These are phyloP conservation scores for Eremobia ochroleuca DNA, from an alignment of 2,888 invertebrate genomes.

Conservation along the genomic window DNA sequence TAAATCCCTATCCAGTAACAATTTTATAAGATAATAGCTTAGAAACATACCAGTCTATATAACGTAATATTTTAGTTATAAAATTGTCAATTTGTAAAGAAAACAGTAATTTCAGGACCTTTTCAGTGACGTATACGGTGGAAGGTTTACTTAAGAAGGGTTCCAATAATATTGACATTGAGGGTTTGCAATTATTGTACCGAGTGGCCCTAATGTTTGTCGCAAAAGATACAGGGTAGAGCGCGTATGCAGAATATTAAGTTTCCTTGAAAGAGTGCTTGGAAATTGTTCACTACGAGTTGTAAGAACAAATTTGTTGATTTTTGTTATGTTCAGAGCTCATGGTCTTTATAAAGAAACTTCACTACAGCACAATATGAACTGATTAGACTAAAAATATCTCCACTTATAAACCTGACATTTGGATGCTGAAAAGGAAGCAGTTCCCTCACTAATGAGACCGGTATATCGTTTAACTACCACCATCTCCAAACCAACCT, in stretches of 20 bases:
- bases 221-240: constrained; percentile 10
- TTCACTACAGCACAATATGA: constrained; percentile 8
- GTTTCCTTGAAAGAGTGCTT: constrained; percentile 4
- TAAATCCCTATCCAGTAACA: not conserved
- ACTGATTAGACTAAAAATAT: constrained; percentile 40
- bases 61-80: constrained; percentile 3
- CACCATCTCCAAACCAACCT: constrained; percentile 35
- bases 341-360: not conserved
- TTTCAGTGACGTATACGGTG: constrained; percentile 5
- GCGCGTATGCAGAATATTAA: constrained; percentile 11
- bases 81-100: constrained; percentile 21
- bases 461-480: constrained; percentile 30
- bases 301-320: not conserved
- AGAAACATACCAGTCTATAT: not conserved
- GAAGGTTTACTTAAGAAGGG: constrained; percentile 36
- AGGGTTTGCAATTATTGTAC: constrained; percentile 36
- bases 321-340: not conserved
- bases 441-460: constrained; percentile 66
- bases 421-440: constrained; percentile 61
- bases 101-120: constrained; percentile 12
- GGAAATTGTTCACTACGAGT: not conserved
- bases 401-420: constrained; percentile 33
- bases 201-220: not conserved
- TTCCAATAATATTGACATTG: constrained; percentile 41
- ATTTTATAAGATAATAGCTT: constrained; percentile 15